Base-by-base conservation (phyloP, 2,888 invertebrate species). In the Dryococelus australis region DNA sequence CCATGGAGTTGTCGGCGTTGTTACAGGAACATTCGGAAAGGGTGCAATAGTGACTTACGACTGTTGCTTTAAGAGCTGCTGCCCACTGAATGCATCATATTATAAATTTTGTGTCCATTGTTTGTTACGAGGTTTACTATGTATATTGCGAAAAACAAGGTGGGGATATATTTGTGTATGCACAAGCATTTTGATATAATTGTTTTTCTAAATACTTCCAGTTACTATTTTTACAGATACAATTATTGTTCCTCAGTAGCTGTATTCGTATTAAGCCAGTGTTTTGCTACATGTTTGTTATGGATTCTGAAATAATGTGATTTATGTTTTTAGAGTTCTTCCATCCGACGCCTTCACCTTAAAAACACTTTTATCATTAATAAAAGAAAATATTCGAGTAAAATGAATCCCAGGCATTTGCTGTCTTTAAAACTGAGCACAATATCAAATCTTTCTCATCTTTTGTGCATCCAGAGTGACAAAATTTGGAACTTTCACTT, bases 201-300 rank as follows among this genome's bases (percentile, higher is more conserved):
- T 65, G 65, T 65, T 65, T 65, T 65, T 65, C 65, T 65, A 65
- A 65, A 65, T 65, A 65, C 65, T 65, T n/a, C 65, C 65, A 24
- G 20, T 65, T 65, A n/a, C 65, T 65, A 65, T 65, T 65, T 65
- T 65, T 65, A 65, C 65, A 65, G n/a, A 65, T 65, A 24, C 65
- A 9, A n/a, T 65, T 65, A 24, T 65, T 65, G 65, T 65, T n/a
- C 65, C 24, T 65, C 65, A 65, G n/a, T 65, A 65, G 65, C 65
- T n/a, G n/a, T n/a, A 65, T 65, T 65, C 65, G 65, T 4, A 65
- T 65, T 16, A 65, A 10, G 65, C 65, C 20, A 65, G 65, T 65
- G 65, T 65, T 65, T 24, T n/a, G 16, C 16, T 24, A 20, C 65
- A 65, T 65, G 65, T 65, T 65, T 65, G 65, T 65, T 20, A 65